Evolutionary conservation across 2,888 invertebrate species (phyloP).

Genomic region (Sinopyrophorus schimmeli): DNA sequence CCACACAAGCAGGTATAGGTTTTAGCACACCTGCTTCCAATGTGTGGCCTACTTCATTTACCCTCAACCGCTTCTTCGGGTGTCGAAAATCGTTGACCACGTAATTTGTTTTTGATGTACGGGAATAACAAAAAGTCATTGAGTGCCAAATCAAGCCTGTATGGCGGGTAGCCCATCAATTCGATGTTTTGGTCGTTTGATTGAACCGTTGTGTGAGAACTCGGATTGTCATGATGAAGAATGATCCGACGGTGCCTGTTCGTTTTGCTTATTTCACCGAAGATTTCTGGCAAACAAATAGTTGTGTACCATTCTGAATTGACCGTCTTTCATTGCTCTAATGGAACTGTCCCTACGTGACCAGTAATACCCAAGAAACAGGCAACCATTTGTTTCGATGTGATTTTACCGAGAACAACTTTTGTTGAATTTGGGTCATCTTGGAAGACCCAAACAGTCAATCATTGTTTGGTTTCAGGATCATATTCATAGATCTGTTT

Average conservation of each 20-base stretch:
- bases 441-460: slow-evolving; percentile 37
- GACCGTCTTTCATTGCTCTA: slow-evolving; percentile 30
- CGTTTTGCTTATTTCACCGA: slow-evolving; percentile 41
- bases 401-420: slow-evolving; percentile 35
- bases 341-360: slow-evolving; percentile 32
- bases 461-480: slow-evolving; percentile 35
- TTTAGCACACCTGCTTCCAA: too few relatives aligned
- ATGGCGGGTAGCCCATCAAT: too few relatives aligned
- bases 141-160: too few relatives aligned
- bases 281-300: slow-evolving; percentile 36
- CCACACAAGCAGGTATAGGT: too few relatives aligned
- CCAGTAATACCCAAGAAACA: slow-evolving; percentile 36
- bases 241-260: slow-evolving; percentile 21
- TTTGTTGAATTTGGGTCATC: slow-evolving; percentile 36
- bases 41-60: too few relatives aligned
- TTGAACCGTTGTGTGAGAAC: slow-evolving; percentile 25
- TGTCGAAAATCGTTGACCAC: too few relatives aligned
- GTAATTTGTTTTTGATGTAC: too few relatives aligned
- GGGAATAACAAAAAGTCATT: too few relatives aligned
- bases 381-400: slow-evolving; percentile 42
- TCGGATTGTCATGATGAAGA: slow-evolving; percentile 32
- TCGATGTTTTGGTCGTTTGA: slow-evolving; percentile 18
- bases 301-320: slow-evolving; percentile 40
- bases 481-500: slow-evolving; percentile 38
- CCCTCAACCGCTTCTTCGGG: too few relatives aligned